phyloP scores from a whole-genome alignment of 2,797 vertebrate species.

The Platyrinchus mystaceus region DNA sequence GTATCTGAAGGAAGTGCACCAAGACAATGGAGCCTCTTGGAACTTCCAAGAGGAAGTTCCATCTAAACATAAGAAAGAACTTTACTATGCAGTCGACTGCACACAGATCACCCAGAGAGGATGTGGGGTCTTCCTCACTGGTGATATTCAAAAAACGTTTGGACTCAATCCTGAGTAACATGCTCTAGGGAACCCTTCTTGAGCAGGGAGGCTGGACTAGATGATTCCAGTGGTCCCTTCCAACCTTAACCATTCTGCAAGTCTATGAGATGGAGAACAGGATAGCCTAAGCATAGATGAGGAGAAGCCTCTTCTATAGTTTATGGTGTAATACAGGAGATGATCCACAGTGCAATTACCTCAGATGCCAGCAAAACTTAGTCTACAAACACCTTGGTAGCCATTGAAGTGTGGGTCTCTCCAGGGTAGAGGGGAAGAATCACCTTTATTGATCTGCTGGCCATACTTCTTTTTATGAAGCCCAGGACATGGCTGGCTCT shows the following conservation, averaged over 20 bases:
- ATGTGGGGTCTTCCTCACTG: neutral
- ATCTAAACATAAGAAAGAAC: neutral
- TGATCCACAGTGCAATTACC: neutral
- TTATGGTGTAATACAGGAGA: neutral
- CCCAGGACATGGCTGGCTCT: neutral
- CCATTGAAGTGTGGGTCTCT: neutral
- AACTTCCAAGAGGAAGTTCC: neutral
- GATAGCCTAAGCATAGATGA: neutral
- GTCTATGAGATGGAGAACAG: neutral
- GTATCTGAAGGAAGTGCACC: neutral
- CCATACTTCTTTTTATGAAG: neutral
- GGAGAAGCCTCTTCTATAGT: neutral
- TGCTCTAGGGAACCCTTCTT: neutral
- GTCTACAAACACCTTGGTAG: neutral
- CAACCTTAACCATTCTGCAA: neutral
- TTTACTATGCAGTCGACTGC: neutral
- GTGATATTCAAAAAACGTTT: neutral
- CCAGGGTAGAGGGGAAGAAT: rapidly evolving
- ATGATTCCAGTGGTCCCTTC: neutral
- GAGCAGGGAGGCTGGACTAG: neutral
- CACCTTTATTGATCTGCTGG: neutral
- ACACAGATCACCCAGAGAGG: neutral
- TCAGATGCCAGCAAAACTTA: neutral
- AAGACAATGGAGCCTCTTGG: neutral
- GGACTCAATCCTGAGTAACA: neutral